These are phyloP conservation scores for Coregonus suidteri DNA, from an alignment of 2,797 vertebrate species.

Conservation along the genomic window DNA sequence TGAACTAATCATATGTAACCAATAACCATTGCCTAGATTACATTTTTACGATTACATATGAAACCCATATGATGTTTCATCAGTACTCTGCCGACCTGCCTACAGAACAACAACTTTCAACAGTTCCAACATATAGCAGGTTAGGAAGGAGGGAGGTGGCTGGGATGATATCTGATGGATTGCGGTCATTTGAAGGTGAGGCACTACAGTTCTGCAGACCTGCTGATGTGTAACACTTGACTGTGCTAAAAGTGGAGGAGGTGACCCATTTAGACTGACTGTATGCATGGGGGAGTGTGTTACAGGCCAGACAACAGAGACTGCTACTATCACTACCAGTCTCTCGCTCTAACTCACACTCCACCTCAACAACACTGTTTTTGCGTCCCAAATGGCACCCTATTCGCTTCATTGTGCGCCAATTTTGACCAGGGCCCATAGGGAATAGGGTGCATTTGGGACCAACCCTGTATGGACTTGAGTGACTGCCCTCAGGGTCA, in stretches of 20 bases:
- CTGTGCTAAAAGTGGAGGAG: constrained; percentile 2
- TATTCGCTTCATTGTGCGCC: no score
- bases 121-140: not conserved
- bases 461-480: no score
- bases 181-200: not conserved
- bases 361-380: not conserved
- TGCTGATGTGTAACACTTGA: not conserved
- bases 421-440: not conserved
- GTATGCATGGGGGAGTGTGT: no score
- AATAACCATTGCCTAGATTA: not conserved
- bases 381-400: no score
- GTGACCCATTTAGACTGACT: constrained; percentile 14
- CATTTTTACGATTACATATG: not conserved
- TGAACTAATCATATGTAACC: not conserved
- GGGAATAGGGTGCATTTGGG: not conserved
- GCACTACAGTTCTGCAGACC: no score
- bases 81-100: not conserved
- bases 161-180: not conserved
- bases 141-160: not conserved
- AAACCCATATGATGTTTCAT: not conserved
- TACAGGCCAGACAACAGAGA: not conserved
- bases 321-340: not conserved
- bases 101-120: not conserved
- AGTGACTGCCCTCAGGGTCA: not conserved
- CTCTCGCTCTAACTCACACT: not conserved